Base-by-base conservation (phyloP, 2,797 vertebrate species). In the Pampus argenteus region DNA sequence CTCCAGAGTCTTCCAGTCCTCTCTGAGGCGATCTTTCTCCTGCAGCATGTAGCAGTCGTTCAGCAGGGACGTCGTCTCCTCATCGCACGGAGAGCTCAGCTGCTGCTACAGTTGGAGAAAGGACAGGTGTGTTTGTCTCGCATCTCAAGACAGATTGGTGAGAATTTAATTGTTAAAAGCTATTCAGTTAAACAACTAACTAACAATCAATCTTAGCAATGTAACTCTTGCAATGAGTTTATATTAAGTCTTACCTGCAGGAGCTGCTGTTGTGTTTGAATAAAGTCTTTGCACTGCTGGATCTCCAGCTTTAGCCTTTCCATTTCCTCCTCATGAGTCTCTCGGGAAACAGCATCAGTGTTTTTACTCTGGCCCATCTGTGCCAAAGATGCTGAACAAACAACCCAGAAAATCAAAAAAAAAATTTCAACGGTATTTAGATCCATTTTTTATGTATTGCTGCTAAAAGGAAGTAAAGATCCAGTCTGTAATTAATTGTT, bases 281-380 rank as follows among this genome's bases (percentile, higher is more conserved):
- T 98, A 75, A 96, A 97, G 88, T 99, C 97, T 91, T 95, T 98
- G 88, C 96, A 98, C 4, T 97, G 96, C 56, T 96, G 96, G 84
- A 99, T 96, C 91, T 99, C 97, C 67, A 94, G 66, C 79, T 95
- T 96, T 0, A 99, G 91, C 77, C 93, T 94, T 85, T 95, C 95
- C 56, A 96, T 95, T 91, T 98, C 96, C 67, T 96, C 93, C 58
- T 97, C 95, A 1, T 97, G 96, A 60, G 93, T 93, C 82, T 96
- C 95, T 76, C 87, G 94, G 31, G 95, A 91, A 82, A 96, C 95
- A 6, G 93, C 85, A 52, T 96, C 95, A 64, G 91, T 90, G 18
- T 78, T 90, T 63, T 83, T 89, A 54, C 85, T 88, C 59, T 91
- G 82, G 49, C 73, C 90, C 57, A 88, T 78, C 74, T 95, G 92